These are phyloP conservation scores for Oplegnathus fasciatus DNA, from an alignment of 2,113 vertebrate genomes.

Conservation along the genomic window DNA sequence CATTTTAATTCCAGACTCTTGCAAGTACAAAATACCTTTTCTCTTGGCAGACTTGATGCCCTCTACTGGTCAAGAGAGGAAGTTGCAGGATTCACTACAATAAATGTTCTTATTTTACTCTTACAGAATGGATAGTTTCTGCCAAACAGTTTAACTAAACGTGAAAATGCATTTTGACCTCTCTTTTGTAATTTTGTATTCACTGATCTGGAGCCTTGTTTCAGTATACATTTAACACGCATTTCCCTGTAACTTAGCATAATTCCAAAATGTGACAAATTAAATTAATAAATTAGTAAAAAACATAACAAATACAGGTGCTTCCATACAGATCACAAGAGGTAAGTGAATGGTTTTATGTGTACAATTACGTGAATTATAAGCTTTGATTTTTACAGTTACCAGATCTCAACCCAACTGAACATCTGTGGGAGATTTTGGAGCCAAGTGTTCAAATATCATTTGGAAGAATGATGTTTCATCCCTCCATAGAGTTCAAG, in stretches of 20 bases:
- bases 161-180: background rate
- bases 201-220: background rate
- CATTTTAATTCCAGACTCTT: background rate
- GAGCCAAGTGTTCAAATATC: background rate
- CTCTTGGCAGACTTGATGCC: background rate
- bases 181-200: background rate
- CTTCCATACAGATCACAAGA: background rate
- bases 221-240: background rate
- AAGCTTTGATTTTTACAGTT: background rate
- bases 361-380: background rate
- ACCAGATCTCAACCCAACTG: too few relatives aligned
- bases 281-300: background rate
- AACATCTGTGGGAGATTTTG: background rate
- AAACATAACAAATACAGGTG: background rate
- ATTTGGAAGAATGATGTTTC: too few relatives aligned
- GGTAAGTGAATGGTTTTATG: background rate
- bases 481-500: too few relatives aligned
- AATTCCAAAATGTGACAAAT: background rate
- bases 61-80: conserved; percentile 21
- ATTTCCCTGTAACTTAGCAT: background rate
- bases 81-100: background rate
- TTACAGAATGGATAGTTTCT: too few relatives aligned
- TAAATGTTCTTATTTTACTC: background rate
- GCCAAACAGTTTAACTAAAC: background rate
- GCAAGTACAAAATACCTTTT: background rate